Evolutionary conservation across 2,113 vertebrate genomes (phyloP).

Genomic region (Neolamprologus hecqui): DNA sequence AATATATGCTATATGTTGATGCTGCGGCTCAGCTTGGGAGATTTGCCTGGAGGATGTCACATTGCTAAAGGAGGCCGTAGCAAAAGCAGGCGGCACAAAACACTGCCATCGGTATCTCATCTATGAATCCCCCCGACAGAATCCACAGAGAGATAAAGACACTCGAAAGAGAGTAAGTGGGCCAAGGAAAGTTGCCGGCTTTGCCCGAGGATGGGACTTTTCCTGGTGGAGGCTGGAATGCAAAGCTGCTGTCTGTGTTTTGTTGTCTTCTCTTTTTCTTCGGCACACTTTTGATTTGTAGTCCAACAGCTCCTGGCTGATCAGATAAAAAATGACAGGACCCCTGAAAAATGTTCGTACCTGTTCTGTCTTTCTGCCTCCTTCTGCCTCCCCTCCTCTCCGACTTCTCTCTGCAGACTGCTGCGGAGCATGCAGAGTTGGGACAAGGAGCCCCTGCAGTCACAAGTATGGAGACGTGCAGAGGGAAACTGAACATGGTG

Average conservation of each 20-base stretch:
- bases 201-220: slow-evolving; percentile 61
- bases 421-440: slow-evolving; percentile 16
- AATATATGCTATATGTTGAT: slow-evolving; percentile 36
- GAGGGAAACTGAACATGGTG: slow-evolving; percentile 18
- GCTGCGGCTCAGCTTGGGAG: slow-evolving; percentile 29
- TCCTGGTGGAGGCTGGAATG: slow-evolving; percentile 60
- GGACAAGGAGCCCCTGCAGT: slow-evolving; percentile 61
- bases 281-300: slow-evolving; percentile 66
- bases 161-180: slow-evolving; percentile 53
- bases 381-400: background rate
- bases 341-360: slow-evolving; percentile 75
- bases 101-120: slow-evolving; percentile 18
- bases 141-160: slow-evolving; percentile 38
- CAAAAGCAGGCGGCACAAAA: slow-evolving; percentile 12
- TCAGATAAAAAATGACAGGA: slow-evolving; percentile 80
- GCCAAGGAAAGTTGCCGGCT: slow-evolving; percentile 53
- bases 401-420: background rate
- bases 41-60: slow-evolving; percentile 35
- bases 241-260: slow-evolving; percentile 42
- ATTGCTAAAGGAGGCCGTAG: slow-evolving; percentile 22
- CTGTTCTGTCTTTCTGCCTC: slow-evolving; percentile 59
- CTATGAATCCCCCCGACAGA: slow-evolving; percentile 36
- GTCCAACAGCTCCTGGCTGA: slow-evolving; percentile 74
- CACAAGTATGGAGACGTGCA: slow-evolving; percentile 37
- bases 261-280: slow-evolving; percentile 52